These are phyloP conservation scores for Myotis vivesi DNA, from an alignment of 2,797 vertebrate species.

Conservation along the genomic window DNA sequence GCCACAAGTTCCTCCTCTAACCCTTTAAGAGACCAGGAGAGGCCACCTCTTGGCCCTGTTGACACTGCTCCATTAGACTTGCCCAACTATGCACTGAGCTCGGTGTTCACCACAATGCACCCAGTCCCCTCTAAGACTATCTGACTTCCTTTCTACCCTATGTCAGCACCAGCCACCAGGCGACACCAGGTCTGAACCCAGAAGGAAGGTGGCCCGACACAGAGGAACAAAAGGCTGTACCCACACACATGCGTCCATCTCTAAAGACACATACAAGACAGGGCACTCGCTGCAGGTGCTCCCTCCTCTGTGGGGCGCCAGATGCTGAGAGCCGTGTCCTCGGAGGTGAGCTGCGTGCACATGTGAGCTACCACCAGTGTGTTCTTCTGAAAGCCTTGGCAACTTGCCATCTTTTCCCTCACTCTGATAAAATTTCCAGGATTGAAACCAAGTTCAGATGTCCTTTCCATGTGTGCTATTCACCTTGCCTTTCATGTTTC, in stretches of 20 bases:
- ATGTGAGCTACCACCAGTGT: background rate
- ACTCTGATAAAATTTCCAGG: background rate
- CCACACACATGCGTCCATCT: accelerated
- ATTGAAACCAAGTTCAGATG: background rate
- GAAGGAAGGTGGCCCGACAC: accelerated
- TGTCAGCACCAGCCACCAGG: background rate
- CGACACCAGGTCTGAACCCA: background rate
- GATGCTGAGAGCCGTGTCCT: accelerated
- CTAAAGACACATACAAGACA: accelerated
- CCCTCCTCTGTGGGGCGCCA: background rate
- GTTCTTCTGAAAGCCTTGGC: background rate
- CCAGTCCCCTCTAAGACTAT: accelerated
- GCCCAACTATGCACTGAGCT: background rate
- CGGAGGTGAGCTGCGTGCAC: background rate
- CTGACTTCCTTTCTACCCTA: background rate
- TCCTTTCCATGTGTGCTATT: background rate
- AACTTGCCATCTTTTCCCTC: background rate
- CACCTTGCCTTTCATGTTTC: background rate
- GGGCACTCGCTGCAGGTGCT: accelerated
- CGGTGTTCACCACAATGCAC: accelerated
- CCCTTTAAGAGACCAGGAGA: no score
- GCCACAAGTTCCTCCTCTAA: background rate
- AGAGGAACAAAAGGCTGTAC: no score
- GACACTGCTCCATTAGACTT: background rate
- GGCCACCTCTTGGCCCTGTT: background rate